Base-by-base conservation (phyloP, 2,113 vertebrate species). In the Pogona vitticeps region DNA sequence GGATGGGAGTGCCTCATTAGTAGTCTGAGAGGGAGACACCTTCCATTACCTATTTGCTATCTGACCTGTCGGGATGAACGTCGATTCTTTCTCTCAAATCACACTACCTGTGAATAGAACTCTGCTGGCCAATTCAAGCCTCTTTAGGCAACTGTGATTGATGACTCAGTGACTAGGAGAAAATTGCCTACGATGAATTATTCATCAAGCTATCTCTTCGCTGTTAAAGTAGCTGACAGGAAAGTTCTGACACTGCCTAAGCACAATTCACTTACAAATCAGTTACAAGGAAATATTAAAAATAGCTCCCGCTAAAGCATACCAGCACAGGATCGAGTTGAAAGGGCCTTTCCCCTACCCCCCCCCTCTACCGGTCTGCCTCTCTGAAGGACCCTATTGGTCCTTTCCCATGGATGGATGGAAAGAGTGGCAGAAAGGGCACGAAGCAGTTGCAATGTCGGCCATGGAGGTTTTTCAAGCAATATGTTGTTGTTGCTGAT, bases 241-340 rank as follows among this genome's bases (percentile, higher is more conserved):
- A 98, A 98, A 97, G 97, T 98, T 98, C 97, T 97, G 97, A 97
- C 97, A 96, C 95, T 96, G 97, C 95, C 96, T 97, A 97, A 97
- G 97, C 97, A 98, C 98, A 98, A 98, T 98, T 97, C 97, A 98
- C 97, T 98, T 97, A 97, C 97, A 97, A 98, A 98, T 98, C 97
- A 98, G 97, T 98, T 98, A 98, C 97, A 98, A 98, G 96, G 96
- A 97, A 97, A 97, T 98, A 98, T 98, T 97, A 98, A 98, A 98
- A 98, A 98, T 98, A 98, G 97, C 97, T 96, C 94, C 38, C 31
- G 95, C 96, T 96, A 96, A 94, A 97, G 97, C 96, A 96, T 96
- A 96, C 95, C 95, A 96, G 96, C 96, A 96, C 95, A 94, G 96
- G 96, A 97, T 97, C 97, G 96, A 96, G 97, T 97, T 96, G 96